Base-by-base conservation (phyloP, 1,140 invertebrate species). In the Hesperophylax magnus region DNA sequence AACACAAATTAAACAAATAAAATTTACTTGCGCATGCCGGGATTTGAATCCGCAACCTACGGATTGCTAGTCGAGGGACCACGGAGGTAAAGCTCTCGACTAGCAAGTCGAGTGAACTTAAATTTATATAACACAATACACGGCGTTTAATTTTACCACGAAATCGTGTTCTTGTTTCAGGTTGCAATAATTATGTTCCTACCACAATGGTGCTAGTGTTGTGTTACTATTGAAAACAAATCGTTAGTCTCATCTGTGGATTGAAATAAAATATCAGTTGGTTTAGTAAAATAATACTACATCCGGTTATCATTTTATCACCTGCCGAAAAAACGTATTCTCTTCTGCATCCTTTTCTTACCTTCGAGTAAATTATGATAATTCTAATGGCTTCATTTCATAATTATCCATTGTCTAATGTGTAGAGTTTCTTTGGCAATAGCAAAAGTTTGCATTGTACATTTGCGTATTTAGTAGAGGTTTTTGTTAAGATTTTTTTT, bases 141-240 rank as follows among this genome's bases (percentile, higher is more conserved):
- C 18, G 2, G 9, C 11, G 18, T 24, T 14, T 27, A 69, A 69
- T 69, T 18, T 34, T 20, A 69, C 69, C 69, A 54, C 69, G 52
- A 72, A 69, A 17, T 56, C 69, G 69, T 72, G 69, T 8, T 72
- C 69, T 72, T 54, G 69, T 72, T 72, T 72, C 18, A 27, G 18
- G 2, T 24, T 72, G 17, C 53, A 56, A 56, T 72, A 56, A 56
- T 72, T 72, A 72, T 27, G 47, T 72, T 15, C 52, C 22, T 53
- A 72, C 69, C 69, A 56, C 69, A 72, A 72, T 54, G 69, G 34
- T 69, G 24, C 14, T 17, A 22, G 18, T 27, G 11, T 24, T 24
- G 34, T 54, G 47, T 72, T 72, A 34, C 52, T 54, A 56, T 54
- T 52, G 69, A 72, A 72, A n/a, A 54, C 24, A 53, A 24, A 53